Conservation (phyloP, 2,888 invertebrate species). For the Xestia ashworthii region DNA sequence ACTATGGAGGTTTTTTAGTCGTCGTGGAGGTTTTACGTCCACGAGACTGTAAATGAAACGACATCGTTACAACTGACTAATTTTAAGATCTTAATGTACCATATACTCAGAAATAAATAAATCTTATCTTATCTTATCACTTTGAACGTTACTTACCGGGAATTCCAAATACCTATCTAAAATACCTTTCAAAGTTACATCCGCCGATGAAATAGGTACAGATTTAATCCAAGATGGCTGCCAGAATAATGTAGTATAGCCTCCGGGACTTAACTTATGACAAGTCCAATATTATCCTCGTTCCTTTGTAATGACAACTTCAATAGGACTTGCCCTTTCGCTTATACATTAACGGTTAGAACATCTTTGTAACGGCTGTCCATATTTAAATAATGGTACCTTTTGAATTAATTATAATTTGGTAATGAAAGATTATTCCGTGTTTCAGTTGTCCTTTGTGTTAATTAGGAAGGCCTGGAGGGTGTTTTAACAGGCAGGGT, state of each 20-base stretch:
- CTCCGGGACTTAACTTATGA: constrained; percentile 15
- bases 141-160: neutral
- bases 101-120: too few species aligned
- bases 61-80: too few species aligned
- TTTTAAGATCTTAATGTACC: too few species aligned
- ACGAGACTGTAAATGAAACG: too few species aligned
- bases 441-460: constrained; percentile 7
- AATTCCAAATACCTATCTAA: constrained; percentile 19
- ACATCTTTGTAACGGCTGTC: constrained; percentile 21
- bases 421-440: constrained; percentile 21
- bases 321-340: constrained; percentile 35
- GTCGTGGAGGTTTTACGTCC: too few species aligned
- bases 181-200: constrained; percentile 30
- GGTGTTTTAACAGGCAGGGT: neutral
- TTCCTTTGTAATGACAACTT: constrained; percentile 34
- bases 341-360: constrained; percentile 12
- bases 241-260: constrained; percentile 21
- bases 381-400: constrained; percentile 28
- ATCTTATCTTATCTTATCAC: too few species aligned
- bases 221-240: constrained; percentile 34
- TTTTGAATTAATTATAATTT: constrained; percentile 18
- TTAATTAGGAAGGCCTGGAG: neutral
- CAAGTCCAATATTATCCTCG: constrained; percentile 11
- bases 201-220: neutral
- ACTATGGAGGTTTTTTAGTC: too few species aligned